phyloP scores from a whole-genome alignment of 2,888 invertebrate genomes.

The Chirona hameri region DNA sequence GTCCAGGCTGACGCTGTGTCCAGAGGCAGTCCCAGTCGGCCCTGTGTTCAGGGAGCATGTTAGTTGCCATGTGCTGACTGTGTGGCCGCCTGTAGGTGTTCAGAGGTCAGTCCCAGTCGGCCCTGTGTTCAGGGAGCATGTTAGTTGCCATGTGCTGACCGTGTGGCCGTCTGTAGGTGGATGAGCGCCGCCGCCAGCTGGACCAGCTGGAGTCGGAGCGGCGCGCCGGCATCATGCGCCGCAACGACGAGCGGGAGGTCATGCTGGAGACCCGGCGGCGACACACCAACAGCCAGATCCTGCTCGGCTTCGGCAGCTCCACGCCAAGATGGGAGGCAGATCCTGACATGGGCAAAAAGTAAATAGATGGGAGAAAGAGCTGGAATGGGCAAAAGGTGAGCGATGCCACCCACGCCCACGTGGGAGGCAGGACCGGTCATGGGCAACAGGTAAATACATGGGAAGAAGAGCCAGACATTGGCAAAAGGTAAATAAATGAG shows the following conservation, averaged over 20 bases:
- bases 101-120: too few relatives aligned
- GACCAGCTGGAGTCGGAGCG: slow-evolving; percentile 84
- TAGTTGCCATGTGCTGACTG: neutral
- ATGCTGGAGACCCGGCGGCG: slow-evolving; percentile 73
- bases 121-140: too few relatives aligned
- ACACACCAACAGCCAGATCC: slow-evolving; percentile 68
- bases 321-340: slow-evolving; percentile 66
- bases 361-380: neutral
- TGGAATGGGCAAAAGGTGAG: neutral
- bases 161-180: slow-evolving; percentile 56
- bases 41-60: too few relatives aligned
- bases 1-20: too few relatives aligned
- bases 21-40: too few relatives aligned
- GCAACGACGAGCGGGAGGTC: slow-evolving; percentile 66
- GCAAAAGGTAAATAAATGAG: neutral
- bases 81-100: too few relatives aligned
- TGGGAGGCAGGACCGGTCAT: neutral
- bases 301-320: slow-evolving; percentile 88
- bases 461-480: too few relatives aligned
- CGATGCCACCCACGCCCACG: neutral
- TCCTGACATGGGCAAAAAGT: slow-evolving; percentile 31
- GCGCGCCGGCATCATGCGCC: slow-evolving; percentile 67
- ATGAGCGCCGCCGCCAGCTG: slow-evolving; percentile 83
- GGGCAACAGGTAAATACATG: neutral
- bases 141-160: too few relatives aligned